Evolutionary conservation across 2,113 vertebrate species (phyloP).

Genomic region (Syngnathus floridae): DNA sequence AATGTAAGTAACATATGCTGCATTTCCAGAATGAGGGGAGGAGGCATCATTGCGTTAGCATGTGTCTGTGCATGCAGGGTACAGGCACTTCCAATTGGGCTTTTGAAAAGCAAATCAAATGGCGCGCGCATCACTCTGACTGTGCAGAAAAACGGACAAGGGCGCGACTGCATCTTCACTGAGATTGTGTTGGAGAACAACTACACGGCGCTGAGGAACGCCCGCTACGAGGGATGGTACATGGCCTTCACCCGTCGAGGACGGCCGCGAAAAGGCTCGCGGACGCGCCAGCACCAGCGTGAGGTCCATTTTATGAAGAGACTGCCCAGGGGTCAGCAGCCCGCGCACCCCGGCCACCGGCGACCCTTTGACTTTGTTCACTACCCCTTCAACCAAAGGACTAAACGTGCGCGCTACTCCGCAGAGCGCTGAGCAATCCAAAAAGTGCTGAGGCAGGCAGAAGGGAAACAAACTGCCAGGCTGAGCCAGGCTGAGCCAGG

Average conservation of each 20-base stretch:
- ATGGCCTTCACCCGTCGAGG: conserved; percentile 98
- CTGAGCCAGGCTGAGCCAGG: too few relatives aligned
- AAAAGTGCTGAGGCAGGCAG: conserved; percentile 14
- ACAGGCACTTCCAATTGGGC: conserved; percentile 1
- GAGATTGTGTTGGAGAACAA: conserved; percentile 99
- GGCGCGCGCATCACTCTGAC: conserved; percentile 2
- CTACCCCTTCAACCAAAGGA: conserved; percentile 89
- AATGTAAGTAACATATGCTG: conserved; percentile 70
- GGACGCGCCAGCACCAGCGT: conserved; percentile 94
- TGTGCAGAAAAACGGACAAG: conserved; percentile 84
- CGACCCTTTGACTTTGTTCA: conserved; percentile 95
- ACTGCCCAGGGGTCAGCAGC: conserved; percentile 84
- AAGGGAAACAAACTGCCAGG: conserved; percentile 18
- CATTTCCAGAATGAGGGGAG: conserved; percentile 32
- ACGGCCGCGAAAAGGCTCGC: conserved; percentile 89
- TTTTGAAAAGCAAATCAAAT: background rate
- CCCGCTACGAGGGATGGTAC: conserved; percentile 93
- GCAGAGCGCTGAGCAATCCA: background rate
- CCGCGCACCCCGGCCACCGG: conserved; percentile 75
- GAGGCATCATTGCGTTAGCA: conserved; percentile 3
- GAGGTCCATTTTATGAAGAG: conserved; percentile 99
- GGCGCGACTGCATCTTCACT: conserved; percentile 94
- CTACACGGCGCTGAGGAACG: conserved; percentile 95
- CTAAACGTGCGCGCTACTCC: conserved; percentile 91
- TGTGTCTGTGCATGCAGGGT: conserved; percentile 1